Conservation (phyloP, 2,113 vertebrate species). For the Cyprinodon variegatus region DNA sequence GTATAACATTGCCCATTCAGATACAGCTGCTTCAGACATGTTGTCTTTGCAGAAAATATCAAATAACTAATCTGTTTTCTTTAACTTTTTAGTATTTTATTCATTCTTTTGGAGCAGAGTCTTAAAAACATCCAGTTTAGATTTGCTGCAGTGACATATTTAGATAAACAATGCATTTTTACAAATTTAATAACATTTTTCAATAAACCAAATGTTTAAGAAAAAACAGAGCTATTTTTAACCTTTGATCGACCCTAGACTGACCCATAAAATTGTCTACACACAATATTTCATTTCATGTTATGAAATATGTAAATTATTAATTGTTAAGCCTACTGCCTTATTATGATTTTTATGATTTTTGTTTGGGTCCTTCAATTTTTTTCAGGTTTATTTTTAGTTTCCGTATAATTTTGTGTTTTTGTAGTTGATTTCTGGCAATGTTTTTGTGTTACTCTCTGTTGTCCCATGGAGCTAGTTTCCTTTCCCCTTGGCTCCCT, state of each 20-base stretch:
- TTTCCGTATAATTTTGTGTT: too few relatives aligned
- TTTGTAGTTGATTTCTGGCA: too few relatives aligned
- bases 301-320: too few relatives aligned
- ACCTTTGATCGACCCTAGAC: too few relatives aligned
- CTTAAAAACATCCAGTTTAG: background rate
- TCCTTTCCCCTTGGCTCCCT: too few relatives aligned
- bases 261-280: too few relatives aligned
- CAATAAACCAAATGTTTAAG: background rate
- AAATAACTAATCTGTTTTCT: background rate
- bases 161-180: background rate
- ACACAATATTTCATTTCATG: too few relatives aligned
- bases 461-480: too few relatives aligned
- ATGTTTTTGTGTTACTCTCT: too few relatives aligned
- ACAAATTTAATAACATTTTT: background rate
- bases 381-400: background rate
- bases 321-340: background rate
- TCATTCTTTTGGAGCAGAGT: slow-evolving; percentile 3
- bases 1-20: background rate
- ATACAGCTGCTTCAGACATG: slow-evolving; percentile 7
- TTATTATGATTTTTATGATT: background rate
- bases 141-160: background rate
- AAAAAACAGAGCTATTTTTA: too few relatives aligned
- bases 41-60: slow-evolving; percentile 28
- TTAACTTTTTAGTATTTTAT: slow-evolving; percentile 12
- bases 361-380: too few relatives aligned